Conservation (phyloP, 2,888 invertebrate genomes). For the Cantharis flavilabris region DNA sequence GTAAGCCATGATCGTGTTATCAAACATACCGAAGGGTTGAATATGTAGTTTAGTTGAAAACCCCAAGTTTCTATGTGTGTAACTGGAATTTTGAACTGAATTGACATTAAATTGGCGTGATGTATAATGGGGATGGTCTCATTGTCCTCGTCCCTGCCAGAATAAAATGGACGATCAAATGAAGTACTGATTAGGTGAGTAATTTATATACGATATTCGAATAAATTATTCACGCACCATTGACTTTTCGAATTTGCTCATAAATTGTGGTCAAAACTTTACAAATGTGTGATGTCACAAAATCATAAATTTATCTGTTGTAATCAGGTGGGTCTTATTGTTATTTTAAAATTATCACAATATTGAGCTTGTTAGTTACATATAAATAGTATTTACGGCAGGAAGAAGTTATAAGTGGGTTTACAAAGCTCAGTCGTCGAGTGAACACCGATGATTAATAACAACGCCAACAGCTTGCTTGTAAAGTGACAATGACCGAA, state of each 20-base stretch:
- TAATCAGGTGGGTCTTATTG: constrained; percentile 37
- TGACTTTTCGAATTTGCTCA: constrained; percentile 38
- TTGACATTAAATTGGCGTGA: constrained; percentile 21
- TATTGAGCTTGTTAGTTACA: constrained; percentile 36
- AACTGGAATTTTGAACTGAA: constrained; percentile 20
- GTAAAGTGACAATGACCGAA: constrained; percentile 29
- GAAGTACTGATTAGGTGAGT: constrained; percentile 39
- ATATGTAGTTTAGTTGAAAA: constrained; percentile 8
- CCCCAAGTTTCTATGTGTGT: constrained; percentile 8
- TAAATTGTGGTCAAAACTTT: constrained; percentile 43
- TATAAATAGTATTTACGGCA: constrained; percentile 33
- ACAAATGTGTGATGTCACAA: constrained; percentile 43
- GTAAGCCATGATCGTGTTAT: constrained; percentile 3
- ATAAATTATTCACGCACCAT: constrained; percentile 42
- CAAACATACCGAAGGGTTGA: constrained; percentile 11
- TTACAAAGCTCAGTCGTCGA: constrained; percentile 23
- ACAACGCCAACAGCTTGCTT: constrained; percentile 33
- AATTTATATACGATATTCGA: constrained; percentile 41
- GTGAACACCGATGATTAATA: constrained; percentile 31
- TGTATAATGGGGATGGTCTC: constrained; percentile 20
- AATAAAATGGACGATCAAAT: constrained; percentile 36
- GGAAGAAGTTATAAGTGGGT: constrained; percentile 26
- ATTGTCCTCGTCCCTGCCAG: constrained; percentile 30
- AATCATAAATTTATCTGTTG: constrained; percentile 43
- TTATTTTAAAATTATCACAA: constrained; percentile 31